Conservation (phyloP, 2,888 invertebrate species). For the Scrobipalpa costella region DNA sequence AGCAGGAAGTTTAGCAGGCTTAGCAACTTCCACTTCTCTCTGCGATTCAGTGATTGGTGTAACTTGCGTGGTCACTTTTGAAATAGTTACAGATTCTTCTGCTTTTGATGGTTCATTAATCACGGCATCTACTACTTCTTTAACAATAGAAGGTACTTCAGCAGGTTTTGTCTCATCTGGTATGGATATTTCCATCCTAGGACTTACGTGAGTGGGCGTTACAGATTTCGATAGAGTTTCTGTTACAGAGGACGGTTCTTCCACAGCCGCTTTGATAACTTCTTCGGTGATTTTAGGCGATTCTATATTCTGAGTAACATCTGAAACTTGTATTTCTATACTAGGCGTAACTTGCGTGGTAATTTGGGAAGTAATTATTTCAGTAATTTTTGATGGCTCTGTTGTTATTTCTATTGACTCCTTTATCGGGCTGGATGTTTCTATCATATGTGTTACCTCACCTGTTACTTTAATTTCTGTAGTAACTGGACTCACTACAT, state of each 20-base stretch:
- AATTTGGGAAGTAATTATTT: not conserved
- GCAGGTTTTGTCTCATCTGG: conserved; percentile 15
- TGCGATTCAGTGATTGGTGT: not conserved
- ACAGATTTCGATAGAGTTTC: conserved; percentile 6
- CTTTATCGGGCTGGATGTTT: not conserved
- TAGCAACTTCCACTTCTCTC: not conserved
- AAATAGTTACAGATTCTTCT: not conserved
- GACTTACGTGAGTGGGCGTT: conserved; percentile 1
- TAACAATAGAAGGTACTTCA: not conserved
- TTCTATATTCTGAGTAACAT: not conserved
- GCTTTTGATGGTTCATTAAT: not conserved
- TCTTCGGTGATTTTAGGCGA: not conserved
- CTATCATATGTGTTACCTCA: not conserved
- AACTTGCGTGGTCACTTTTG: not conserved
- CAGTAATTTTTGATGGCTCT: not conserved
- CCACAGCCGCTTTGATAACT: not conserved
- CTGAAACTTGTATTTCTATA: not conserved
- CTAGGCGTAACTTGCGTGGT: not conserved
- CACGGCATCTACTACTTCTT: not conserved
- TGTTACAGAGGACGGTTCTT: not conserved
- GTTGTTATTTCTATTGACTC: not conserved
- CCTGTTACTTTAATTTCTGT: not conserved
- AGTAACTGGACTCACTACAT: not conserved
- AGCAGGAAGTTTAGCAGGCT: not conserved
- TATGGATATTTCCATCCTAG: not conserved